Percentiles rank a stretch among this genome's conserved stretches.
Conservation (phyloP, 2,797 vertebrate genomes). For the Masticophis lateralis region DNA sequence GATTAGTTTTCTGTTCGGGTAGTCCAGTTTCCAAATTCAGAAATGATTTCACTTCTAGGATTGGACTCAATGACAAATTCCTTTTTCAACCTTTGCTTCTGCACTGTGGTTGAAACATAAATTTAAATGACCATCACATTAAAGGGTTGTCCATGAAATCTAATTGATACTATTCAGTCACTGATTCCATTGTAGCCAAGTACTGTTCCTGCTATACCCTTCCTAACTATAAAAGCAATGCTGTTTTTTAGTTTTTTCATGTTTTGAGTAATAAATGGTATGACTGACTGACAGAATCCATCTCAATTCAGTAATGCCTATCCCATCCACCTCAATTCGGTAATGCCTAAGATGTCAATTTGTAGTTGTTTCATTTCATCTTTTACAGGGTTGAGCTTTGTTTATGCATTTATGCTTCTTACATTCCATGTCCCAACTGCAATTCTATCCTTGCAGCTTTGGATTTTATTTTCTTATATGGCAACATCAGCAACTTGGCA, state of each 20-base stretch:
- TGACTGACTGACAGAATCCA: not conserved
- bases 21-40: not conserved
- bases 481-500: not conserved
- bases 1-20: not conserved
- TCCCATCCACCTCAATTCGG: not conserved
- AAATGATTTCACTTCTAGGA: not conserved
- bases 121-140: not conserved
- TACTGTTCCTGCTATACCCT: not conserved
- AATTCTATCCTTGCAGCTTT: not conserved
- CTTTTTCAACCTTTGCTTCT: not conserved
- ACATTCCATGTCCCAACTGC: not conserved
- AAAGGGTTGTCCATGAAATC: not conserved
- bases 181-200: not conserved
- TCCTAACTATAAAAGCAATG: not conserved
- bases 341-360: not conserved
- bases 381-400: not conserved
- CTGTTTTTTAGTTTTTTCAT: not conserved
- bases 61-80: not conserved
- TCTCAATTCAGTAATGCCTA: not conserved
- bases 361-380: not conserved
- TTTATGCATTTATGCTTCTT: not conserved
- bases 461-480: not conserved
- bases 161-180: not conserved
- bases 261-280: not conserved
- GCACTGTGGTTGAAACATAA: not conserved